Evolutionary conservation across 2,797 vertebrate species (phyloP).

Genomic region (Austrolebias charrua): DNA sequence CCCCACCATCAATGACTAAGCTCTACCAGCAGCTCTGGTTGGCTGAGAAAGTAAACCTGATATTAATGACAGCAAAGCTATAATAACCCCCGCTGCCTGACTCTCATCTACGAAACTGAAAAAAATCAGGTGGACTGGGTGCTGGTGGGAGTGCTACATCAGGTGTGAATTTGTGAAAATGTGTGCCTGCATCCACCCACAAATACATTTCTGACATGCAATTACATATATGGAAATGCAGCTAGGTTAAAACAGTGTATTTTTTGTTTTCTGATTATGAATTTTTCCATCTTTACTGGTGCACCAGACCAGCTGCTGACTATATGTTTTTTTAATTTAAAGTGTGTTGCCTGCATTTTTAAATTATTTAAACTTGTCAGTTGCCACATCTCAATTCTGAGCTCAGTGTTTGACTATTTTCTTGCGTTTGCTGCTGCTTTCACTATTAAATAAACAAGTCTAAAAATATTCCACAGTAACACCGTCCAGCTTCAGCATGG

Average conservation of each 20-base stretch:
- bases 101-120: constrained; percentile 21
- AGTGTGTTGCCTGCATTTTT: too few relatives aligned
- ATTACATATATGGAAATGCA: constrained; percentile 3
- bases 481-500: too few relatives aligned
- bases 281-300: too few relatives aligned
- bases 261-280: too few relatives aligned
- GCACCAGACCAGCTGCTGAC: too few relatives aligned
- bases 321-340: too few relatives aligned
- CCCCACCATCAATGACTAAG: constrained; percentile 54
- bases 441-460: too few relatives aligned
- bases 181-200: constrained; percentile 29
- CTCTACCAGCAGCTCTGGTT: constrained; percentile 56
- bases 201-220: constrained; percentile 10
- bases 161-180: constrained; percentile 17
- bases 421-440: too few relatives aligned
- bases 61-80: constrained; percentile 70
- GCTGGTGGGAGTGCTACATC: constrained; percentile 15
- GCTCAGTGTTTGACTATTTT: too few relatives aligned
- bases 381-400: too few relatives aligned
- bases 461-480: too few relatives aligned
- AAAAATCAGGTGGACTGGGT: constrained; percentile 39
- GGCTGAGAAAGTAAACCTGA: constrained; percentile 60
- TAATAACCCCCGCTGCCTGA: constrained; percentile 49
- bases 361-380: too few relatives aligned
- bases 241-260: neutral